A percentile compares a stretch with the other conserved stretches of the same genome.
Evolutionary conservation across 2,888 invertebrate species (phyloP).

Genomic region (Aphrophora alni): DNA sequence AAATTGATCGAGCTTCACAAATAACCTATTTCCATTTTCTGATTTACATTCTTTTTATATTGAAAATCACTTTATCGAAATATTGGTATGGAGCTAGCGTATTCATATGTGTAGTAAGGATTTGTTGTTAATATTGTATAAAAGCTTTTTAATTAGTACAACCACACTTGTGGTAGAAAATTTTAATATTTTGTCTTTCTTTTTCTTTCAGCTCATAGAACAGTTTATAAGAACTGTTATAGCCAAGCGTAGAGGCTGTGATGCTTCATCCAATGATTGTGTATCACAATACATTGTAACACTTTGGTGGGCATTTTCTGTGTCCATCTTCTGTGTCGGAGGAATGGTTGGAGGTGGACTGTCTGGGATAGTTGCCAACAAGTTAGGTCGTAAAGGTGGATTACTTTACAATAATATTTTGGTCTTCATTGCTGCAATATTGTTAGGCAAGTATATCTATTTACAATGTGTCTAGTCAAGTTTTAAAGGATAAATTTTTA

Average conservation of each 20-base stretch:
- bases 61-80: no score
- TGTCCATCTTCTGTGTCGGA: slow-evolving; percentile 42
- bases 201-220: not conserved
- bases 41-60: no score
- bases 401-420: slow-evolving; percentile 79
- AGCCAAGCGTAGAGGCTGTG: not conserved
- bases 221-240: not conserved
- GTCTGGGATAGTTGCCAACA: slow-evolving; percentile 65
- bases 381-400: slow-evolving; percentile 75
- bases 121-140: no score
- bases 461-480: no score
- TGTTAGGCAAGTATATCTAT: slow-evolving; percentile 53
- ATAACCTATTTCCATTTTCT: no score
- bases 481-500: no score
- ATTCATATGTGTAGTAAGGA: no score
- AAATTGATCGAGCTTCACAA: no score
- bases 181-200: no score
- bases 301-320: slow-evolving; percentile 54
- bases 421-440: slow-evolving; percentile 70
- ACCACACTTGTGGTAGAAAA: no score
- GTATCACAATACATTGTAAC: slow-evolving; percentile 58
- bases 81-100: no score
- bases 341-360: slow-evolving; percentile 62
- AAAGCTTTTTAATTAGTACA: no score
- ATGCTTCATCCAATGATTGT: not conserved